phyloP scores from a whole-genome alignment of 2,888 invertebrate species.

The Thymelicus sylvestris region DNA sequence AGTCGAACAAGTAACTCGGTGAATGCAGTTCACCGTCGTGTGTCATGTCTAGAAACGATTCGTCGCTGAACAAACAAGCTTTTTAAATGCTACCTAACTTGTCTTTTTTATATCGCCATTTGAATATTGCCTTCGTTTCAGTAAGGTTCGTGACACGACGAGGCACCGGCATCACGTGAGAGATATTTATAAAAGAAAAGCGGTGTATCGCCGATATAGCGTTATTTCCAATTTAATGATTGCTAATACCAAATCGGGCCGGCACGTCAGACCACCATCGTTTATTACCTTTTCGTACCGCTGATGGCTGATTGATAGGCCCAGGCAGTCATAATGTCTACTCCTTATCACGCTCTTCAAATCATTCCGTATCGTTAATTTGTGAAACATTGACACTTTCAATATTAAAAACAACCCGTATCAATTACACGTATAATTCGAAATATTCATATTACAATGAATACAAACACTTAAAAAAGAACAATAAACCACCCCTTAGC shows the following conservation, averaged over 20 bases:
- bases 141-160: constrained; percentile 80
- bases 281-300: constrained; percentile 64
- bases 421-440: constrained; percentile 32
- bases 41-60: constrained; percentile 81
- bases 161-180: constrained; percentile 83
- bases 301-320: constrained; percentile 52
- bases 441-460: constrained; percentile 47
- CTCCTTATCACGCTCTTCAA: constrained; percentile 10
- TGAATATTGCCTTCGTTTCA: constrained; percentile 83
- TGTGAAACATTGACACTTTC: background rate
- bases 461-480: constrained; percentile 66
- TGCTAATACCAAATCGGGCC: constrained; percentile 80
- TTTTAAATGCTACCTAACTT: constrained; percentile 85
- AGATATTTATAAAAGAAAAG: constrained; percentile 84
- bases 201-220: constrained; percentile 80
- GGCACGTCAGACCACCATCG: constrained; percentile 71
- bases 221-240: constrained; percentile 85
- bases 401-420: constrained; percentile 22
- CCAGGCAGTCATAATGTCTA: constrained; percentile 13
- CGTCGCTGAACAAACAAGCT: constrained; percentile 83
- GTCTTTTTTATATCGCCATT: constrained; percentile 84
- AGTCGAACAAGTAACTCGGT: constrained; percentile 39
- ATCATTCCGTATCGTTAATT: background rate
- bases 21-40: constrained; percentile 60
- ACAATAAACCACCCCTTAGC: constrained; percentile 71